These are phyloP conservation scores for Capreolus pygargus DNA, from an alignment of 2,113 vertebrate genomes.

Conservation along the genomic window DNA sequence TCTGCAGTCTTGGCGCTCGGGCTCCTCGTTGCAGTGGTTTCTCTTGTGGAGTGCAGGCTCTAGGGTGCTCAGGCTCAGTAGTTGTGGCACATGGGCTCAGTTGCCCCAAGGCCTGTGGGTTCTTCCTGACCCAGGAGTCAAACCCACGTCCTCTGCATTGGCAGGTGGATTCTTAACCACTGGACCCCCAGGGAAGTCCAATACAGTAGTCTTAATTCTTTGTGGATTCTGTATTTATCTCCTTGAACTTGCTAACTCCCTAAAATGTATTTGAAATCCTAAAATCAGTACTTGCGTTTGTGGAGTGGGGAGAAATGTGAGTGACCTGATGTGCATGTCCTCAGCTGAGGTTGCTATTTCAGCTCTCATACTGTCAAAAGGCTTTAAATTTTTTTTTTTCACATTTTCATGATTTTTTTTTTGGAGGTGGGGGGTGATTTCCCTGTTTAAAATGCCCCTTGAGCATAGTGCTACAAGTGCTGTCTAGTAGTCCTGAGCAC, in stretches of 20 bases:
- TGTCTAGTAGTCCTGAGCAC: neutral
- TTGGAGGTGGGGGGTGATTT: neutral
- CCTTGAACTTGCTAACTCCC: neutral
- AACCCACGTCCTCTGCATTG: neutral
- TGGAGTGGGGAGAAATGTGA: neutral
- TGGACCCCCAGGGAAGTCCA: neutral
- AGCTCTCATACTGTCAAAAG: neutral
- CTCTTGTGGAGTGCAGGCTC: neutral
- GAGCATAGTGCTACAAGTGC: neutral
- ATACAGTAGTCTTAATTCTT: neutral
- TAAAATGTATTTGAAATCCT: neutral
- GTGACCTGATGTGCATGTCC: accelerated
- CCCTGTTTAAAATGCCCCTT: neutral
- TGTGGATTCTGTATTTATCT: neutral
- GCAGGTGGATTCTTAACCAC: neutral
- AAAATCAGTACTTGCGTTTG: neutral
- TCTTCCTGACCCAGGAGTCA: neutral
- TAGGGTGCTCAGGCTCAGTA: neutral
- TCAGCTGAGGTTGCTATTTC: neutral
- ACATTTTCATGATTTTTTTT: neutral
- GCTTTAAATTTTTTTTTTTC: neutral
- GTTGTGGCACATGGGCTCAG: neutral
- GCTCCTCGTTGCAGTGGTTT: neutral
- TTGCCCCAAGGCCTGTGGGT: neutral
- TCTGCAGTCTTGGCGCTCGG: neutral